phyloP scores from a whole-genome alignment of 2,113 vertebrate genomes.

The Scalopus aquaticus region DNA sequence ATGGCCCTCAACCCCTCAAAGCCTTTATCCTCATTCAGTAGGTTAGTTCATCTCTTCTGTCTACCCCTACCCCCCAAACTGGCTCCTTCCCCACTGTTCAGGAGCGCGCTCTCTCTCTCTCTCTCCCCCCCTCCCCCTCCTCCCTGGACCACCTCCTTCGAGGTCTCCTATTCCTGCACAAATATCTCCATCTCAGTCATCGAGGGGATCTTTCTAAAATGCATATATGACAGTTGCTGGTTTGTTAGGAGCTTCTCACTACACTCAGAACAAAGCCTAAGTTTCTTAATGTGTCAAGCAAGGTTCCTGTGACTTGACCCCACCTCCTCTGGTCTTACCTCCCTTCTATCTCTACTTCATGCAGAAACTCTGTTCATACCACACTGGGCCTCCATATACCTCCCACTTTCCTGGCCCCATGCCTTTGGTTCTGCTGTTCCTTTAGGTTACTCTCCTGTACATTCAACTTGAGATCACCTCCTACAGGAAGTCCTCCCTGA shows the following conservation, averaged over 20 bases:
- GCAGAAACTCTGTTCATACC: background rate
- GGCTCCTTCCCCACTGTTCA: background rate
- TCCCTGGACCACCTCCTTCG: background rate
- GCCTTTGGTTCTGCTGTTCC: background rate
- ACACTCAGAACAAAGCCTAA: background rate
- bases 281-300: background rate
- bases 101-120: background rate
- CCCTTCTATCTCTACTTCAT: accelerated
- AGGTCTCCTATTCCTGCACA: background rate
- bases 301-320: background rate
- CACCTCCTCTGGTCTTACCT: background rate
- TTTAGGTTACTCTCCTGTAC: background rate
- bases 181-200: background rate
- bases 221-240: background rate
- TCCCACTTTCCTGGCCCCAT: background rate
- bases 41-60: background rate
- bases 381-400: no score
- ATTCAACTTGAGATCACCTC: background rate
- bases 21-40: background rate
- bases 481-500: constrained; percentile 30
- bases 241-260: background rate
- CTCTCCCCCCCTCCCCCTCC: background rate
- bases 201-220: background rate
- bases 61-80: background rate
- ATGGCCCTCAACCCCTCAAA: background rate